Conservation (phyloP, 1,140 invertebrate species). For the Apis laboriosa region DNA sequence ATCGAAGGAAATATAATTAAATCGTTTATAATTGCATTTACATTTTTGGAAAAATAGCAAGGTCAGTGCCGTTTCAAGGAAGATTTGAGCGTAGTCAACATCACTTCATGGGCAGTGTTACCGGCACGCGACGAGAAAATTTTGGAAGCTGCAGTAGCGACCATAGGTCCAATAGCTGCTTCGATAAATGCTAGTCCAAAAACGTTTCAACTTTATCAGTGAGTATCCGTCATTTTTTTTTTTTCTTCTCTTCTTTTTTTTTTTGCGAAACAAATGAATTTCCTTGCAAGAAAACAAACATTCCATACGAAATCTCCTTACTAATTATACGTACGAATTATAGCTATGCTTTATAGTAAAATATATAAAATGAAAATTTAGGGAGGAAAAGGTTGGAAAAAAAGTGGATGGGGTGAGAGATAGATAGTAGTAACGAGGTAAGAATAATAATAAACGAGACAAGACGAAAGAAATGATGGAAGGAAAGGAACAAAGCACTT, state of each 20-base stretch:
- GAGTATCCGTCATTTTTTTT: constrained; percentile 70
- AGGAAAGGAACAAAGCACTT: neutral
- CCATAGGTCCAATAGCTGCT: constrained; percentile 87
- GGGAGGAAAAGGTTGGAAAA: no score
- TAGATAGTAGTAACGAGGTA: neutral
- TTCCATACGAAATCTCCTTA: no score
- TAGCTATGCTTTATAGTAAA: no score
- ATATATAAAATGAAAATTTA: no score
- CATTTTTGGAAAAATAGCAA: constrained; percentile 79
- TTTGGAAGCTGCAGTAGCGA: constrained; percentile 85
- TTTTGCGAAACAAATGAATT: neutral
- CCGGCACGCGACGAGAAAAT: constrained; percentile 85
- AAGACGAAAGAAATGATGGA: neutral
- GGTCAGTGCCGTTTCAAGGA: constrained; percentile 83
- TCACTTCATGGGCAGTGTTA: constrained; percentile 86
- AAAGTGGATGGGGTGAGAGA: no score
- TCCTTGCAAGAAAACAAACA: no score
- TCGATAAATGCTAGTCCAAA: constrained; percentile 88
- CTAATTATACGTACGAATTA: no score
- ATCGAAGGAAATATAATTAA: neutral
- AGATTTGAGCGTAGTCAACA: constrained; percentile 81
- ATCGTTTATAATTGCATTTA: no score
- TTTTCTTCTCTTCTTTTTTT: neutral
- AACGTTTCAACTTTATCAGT: constrained; percentile 90
- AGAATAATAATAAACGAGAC: neutral